Base-by-base conservation (phyloP, 2,113 vertebrate genomes). In the Emydocephalus ijimae region DNA sequence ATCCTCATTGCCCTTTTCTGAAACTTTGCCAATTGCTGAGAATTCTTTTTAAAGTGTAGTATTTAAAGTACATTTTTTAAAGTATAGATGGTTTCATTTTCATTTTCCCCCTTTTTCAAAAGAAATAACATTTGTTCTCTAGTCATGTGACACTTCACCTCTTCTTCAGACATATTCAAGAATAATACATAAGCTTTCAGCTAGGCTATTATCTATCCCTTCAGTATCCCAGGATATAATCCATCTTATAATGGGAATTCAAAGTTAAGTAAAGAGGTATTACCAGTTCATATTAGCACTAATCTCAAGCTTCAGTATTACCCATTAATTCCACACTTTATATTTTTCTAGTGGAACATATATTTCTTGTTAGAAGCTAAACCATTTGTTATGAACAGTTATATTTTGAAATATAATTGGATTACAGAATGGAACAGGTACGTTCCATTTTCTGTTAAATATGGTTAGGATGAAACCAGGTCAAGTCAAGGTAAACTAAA, bases 371-470 rank as follows among this genome's bases (percentile, higher is more conserved):
- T 81, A 34, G 74, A 81, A 39, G 34, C 3, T 81, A 39, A 81
- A 8, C 18, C 2, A 18, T 81, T 81, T 21, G 15, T 81, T 39
- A 81, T 43, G 34, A 81, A 81, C 6, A 21, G 74, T 93, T 95
- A 92, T 92, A 11, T 3, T 95, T 95, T 94, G 69, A 94, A 91
- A 97, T 10, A 69, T 69, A 69, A 96, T 89, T 93, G 96, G 96
- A 50, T 50, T 50, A 50, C 10, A 50, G 87, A 61, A 91, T 93
- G 61, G 88, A 94, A 55, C 39, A 87, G 89, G 23, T 88, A 23
- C 95, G 15, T 21, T 96, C 94, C 93, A 95, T 96, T 93, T 95
- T 96, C 88, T 94, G 93, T 34, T 48, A 94, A 95, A 94, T 96
- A 88, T 93, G 52, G 90, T 90, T 59, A 93, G 91, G 24, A 64